Percentiles rank a stretch among this genome's conserved stretches.
Evolutionary conservation across 2,888 invertebrate genomes (phyloP).

Genomic region (Xanthia icteritia): DNA sequence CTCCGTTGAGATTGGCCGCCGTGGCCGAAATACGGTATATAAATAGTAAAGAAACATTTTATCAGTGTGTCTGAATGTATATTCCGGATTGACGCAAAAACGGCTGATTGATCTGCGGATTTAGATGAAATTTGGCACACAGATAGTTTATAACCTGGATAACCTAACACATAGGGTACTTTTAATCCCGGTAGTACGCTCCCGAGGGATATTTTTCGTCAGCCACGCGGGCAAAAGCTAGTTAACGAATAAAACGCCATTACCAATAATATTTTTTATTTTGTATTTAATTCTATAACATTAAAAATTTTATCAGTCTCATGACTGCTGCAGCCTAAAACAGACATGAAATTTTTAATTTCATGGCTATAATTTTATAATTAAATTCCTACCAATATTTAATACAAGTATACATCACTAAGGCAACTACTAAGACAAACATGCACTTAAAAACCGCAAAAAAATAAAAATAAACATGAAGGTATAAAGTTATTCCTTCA

Average conservation of each 20-base stretch:
- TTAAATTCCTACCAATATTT: neutral
- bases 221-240: neutral
- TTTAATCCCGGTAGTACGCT: no score
- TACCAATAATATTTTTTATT: neutral
- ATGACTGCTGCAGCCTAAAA: conserved; percentile 3
- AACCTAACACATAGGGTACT: no score
- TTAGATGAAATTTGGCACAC: no score
- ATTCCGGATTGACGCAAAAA: no score
- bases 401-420: neutral
- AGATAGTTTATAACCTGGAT: no score
- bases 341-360: neutral
- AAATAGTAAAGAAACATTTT: no score
- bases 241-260: neutral
- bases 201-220: no score
- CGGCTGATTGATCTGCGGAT: no score
- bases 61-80: no score
- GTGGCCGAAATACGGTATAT: no score
- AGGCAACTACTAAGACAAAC: no score
- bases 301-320: neutral
- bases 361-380: neutral
- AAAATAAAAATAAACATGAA: neutral
- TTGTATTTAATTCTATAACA: neutral
- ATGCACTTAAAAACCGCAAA: neutral
- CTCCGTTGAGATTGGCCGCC: no score
- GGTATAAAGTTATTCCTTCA: neutral